Evolutionary conservation across 2,888 invertebrate genomes (phyloP).

Genomic region (Noctua fimbriata): DNA sequence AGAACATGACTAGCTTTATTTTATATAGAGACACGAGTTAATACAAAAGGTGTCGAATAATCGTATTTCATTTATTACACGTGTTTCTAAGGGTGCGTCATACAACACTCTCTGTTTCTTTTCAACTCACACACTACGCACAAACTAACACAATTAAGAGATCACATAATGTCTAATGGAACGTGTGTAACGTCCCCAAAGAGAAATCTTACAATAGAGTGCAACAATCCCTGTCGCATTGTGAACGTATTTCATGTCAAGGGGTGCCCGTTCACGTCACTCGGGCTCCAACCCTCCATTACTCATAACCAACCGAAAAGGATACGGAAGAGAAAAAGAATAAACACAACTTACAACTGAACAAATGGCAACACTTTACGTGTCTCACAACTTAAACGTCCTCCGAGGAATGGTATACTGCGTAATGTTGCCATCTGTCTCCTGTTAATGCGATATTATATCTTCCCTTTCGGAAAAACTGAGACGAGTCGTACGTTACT

Average conservation of each 20-base stretch:
- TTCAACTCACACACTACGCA: neutral
- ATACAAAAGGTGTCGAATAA: neutral
- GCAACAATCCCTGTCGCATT: conserved; percentile 78
- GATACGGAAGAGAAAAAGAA: conserved; percentile 80
- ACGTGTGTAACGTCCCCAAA: conserved; percentile 57
- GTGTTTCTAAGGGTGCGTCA: neutral
- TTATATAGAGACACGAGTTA: neutral
- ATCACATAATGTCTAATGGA: conserved; percentile 56
- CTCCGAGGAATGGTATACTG: conserved; percentile 82
- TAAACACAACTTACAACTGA: conserved; percentile 85
- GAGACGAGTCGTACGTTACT: conserved; percentile 72
- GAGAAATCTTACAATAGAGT: conserved; percentile 74
- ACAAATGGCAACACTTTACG: conserved; percentile 88
- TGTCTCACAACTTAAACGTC: conserved; percentile 86
- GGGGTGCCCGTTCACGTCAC: conserved; percentile 77
- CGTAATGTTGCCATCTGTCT: conserved; percentile 85
- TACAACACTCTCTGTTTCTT: neutral
- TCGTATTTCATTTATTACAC: neutral
- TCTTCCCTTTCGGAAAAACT: conserved; percentile 74
- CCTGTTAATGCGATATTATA: conserved; percentile 81
- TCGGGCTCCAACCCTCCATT: conserved; percentile 78
- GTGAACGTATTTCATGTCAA: conserved; percentile 80
- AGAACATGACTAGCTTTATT: neutral
- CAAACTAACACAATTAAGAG: conserved; percentile 54
- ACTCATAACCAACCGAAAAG: conserved; percentile 84